A percentile compares a stretch with the other conserved stretches of the same genome.
Conservation (phyloP, 2,797 vertebrate species). For the Tenualosa thibaudeaui region DNA sequence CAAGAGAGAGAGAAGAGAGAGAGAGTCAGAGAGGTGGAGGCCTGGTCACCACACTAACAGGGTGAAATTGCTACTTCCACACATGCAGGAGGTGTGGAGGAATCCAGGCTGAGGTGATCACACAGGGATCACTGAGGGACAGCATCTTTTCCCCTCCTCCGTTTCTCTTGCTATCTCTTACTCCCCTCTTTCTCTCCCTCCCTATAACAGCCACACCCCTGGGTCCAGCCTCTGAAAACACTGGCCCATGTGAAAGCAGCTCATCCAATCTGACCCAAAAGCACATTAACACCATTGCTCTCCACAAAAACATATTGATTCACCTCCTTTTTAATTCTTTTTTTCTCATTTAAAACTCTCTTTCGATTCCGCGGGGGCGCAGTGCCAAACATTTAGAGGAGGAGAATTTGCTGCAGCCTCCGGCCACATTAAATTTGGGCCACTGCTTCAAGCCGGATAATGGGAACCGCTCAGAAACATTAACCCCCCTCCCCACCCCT, state of each 20-base stretch:
- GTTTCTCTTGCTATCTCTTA: not conserved
- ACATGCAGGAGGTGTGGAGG: constrained; percentile 27
- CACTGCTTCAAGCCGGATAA: not conserved
- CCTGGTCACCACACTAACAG: constrained; percentile 12
- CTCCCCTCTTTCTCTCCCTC: not conserved
- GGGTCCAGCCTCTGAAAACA: constrained; percentile 13
- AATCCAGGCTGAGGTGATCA: constrained; percentile 28
- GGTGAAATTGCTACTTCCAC: constrained; percentile 1
- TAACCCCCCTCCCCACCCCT: constrained; percentile 27
- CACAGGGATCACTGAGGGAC: not conserved
- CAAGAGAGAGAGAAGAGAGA: not conserved
- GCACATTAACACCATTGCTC: constrained; percentile 38
- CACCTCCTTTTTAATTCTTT: not conserved
- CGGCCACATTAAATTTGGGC: constrained; percentile 11
- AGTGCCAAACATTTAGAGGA: not conserved
- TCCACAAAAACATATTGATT: constrained; percentile 32
- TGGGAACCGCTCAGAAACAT: not conserved
- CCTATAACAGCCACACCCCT: not conserved
- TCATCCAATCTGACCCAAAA: constrained; percentile 37
- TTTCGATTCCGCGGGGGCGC: not conserved
- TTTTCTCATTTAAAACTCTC: constrained; percentile 14
- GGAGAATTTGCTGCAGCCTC: not conserved
- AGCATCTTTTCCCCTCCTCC: not conserved
- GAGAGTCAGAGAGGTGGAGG: not conserved
- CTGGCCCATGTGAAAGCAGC: constrained; percentile 31